phyloP scores from a whole-genome alignment of 2,888 invertebrate species.

The Xestia rhomboidea region DNA sequence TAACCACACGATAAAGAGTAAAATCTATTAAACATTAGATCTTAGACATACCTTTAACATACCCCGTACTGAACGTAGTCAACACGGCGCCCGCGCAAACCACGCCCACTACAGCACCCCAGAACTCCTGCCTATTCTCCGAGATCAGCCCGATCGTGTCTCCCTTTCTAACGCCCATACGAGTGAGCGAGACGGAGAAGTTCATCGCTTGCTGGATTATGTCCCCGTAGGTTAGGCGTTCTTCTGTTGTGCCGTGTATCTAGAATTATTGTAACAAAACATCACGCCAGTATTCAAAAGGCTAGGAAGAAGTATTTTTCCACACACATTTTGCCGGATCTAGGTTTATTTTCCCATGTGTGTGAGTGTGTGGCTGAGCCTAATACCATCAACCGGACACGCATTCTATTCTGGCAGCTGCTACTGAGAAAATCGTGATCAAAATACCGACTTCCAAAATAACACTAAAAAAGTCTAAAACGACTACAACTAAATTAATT shows the following conservation, averaged over 20 bases:
- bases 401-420: too few relatives aligned
- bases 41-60: constrained; percentile 74
- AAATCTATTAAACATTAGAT: background rate
- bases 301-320: background rate
- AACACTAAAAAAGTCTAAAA: too few relatives aligned
- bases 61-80: constrained; percentile 76
- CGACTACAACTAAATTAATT: too few relatives aligned
- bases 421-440: too few relatives aligned
- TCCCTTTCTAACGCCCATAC: constrained; percentile 81
- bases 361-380: too few relatives aligned
- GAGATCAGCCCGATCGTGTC: constrained; percentile 80
- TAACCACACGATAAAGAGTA: background rate
- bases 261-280: constrained; percentile 64
- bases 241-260: constrained; percentile 81
- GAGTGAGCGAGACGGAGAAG: constrained; percentile 82
- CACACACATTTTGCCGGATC: background rate
- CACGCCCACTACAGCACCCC: constrained; percentile 76
- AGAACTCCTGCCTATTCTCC: constrained; percentile 81
- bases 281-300: background rate
- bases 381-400: too few relatives aligned
- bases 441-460: too few relatives aligned
- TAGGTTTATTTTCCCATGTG: too few relatives aligned
- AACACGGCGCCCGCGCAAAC: constrained; percentile 76
- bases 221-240: constrained; percentile 73
- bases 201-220: constrained; percentile 80